Base-by-base conservation (phyloP, 2,888 invertebrate genomes). In the Xestia ashworthii region DNA sequence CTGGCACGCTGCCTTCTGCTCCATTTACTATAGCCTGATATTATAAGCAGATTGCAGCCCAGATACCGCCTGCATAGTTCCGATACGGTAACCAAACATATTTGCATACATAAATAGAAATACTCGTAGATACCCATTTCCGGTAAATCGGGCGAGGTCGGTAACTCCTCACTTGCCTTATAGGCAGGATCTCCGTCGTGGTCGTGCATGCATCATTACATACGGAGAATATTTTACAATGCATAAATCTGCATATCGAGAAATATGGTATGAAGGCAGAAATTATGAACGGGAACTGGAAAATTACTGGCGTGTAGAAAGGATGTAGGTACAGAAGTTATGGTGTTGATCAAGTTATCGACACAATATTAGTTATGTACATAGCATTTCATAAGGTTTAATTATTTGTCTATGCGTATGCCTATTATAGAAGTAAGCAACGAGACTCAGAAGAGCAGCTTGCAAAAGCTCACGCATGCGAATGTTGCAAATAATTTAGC, bases 121-220 rank as follows among this genome's bases (percentile, higher is more conserved):
- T 76, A n/a, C n/a, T n/a, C n/a, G n/a, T n/a, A 87, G 78, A 76
- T 66, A 75, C 75, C 72, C 78, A 84, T 91, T 90, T 91, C 91
- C 91, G 89, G 90, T 82, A 90, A 88, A 90, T 85, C 76, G 74
- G 78, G 55, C 14, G 84, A 81, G 89, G 87, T 89, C 84, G 84
- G 81, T 89, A 85, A 84, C 86, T 82, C 78, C 69, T 78, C 44
- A 74, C 66, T 80, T 64, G 32, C 80, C 74, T 71, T 80, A 78
- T 67, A 74, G 69, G 72, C 66, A 86, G 53, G 68, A 74, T 80
- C 84, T 71, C 58, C 62, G 44, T 46, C 78, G 64, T 78, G 74
- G 41, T 80, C 70, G 66, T 73, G 77, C 78, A 73, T 76, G 74
- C 80, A 78, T 87, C 81, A 85, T 75, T 86, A 73, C 78, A 62